phyloP scores from a whole-genome alignment of 2,888 invertebrate genomes.

The Spilarctia lutea region DNA sequence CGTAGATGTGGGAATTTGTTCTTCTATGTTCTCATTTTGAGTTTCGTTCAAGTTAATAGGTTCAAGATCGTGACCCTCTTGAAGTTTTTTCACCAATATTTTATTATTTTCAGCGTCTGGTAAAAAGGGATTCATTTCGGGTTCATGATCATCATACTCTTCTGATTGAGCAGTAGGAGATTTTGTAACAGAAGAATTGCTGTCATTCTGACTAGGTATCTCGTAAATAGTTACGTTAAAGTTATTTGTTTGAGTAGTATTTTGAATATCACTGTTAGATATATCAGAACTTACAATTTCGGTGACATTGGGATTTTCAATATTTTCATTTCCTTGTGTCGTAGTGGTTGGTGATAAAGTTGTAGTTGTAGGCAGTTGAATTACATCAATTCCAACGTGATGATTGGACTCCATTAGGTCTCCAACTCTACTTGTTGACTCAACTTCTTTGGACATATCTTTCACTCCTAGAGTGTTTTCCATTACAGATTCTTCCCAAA shows the following conservation, averaged over 20 bases:
- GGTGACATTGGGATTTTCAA: conserved; percentile 22
- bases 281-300: conserved; percentile 28
- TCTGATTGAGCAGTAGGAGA: conserved; percentile 63
- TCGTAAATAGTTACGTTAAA: conserved; percentile 81
- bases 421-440: conserved; percentile 13
- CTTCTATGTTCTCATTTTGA: conserved; percentile 75
- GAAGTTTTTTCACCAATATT: conserved; percentile 86
- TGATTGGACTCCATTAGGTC: conserved; percentile 26
- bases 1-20: conserved; percentile 23
- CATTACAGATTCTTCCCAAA: conserved; percentile 73
- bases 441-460: conserved; percentile 41
- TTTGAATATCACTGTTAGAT: conserved; percentile 48
- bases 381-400: conserved; percentile 23
- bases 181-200: conserved; percentile 62
- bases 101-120: conserved; percentile 89
- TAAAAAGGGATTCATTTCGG: conserved; percentile 89
- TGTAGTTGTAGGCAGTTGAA: conserved; percentile 31
- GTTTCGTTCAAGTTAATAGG: conserved; percentile 75
- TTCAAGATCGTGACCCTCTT: conserved; percentile 84
- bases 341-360: conserved; percentile 32
- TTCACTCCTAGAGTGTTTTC: conserved; percentile 54
- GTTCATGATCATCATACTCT: conserved; percentile 78
- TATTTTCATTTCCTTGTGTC: conserved; percentile 26
- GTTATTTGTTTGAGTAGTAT: conserved; percentile 67
- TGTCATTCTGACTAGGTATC: conserved; percentile 69